Evolutionary conservation across 1,140 invertebrate species (phyloP), one percentile per base, ranked within the genome.

Genomic region (Drosophila elegans): DNA sequence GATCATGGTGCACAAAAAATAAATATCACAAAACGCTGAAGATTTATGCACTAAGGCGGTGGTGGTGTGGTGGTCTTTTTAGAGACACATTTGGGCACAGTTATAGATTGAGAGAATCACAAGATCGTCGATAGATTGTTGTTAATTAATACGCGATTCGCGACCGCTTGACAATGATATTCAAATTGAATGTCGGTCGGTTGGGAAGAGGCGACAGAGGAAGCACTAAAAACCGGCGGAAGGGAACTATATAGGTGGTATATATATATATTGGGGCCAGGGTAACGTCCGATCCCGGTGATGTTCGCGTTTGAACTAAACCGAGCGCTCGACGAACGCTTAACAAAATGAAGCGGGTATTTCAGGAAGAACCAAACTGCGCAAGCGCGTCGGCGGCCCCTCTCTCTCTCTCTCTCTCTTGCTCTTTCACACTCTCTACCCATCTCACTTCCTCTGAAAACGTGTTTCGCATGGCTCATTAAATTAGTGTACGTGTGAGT

Each of bases 1-100:
- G 89, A 95, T 94, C 95, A 95, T 95, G 62, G 77, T 92, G 62
- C 32, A 25, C 29, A 4, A 9, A 32, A 32, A 21, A 0, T 1
- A 32, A 29, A 27, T 48, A 54, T 71, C 63, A 68, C 48, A 66
- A 71, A 48, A 48, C 38, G 36, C 6, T 36, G 11, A 51, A 69
- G 51, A 77, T 77, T 55, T 71, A 61, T 77, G 56, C 63, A 21
- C 36, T 56, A 4, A 34, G 25, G 46, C 44, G 42, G 72, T 54
- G 38, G 46, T 53, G 6, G 36, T 25, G 45, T 44, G 34, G 49
- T 21, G 38, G 9, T 57, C 34, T 54, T 39, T 27, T 13, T 7
- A 27, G n/a, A 51, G 36, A 57, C 36, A 45, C 45, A 57, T 72
- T 75, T 21, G 38, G 41, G 27, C 41, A 82, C 80, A 78, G 80